Base-by-base conservation (phyloP, 2,797 vertebrate species). In the Leptodactylus fallax region DNA sequence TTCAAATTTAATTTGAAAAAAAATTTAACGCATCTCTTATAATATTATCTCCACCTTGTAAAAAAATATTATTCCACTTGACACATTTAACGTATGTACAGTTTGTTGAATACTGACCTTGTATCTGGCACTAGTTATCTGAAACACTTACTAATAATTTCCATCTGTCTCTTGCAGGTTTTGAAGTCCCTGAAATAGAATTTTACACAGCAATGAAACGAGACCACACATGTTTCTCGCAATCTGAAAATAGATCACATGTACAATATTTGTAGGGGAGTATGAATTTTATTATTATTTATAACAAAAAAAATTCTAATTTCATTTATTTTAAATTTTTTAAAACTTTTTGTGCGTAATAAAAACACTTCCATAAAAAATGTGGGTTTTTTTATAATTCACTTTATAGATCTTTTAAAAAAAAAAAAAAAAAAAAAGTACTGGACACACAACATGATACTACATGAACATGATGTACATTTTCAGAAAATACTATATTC, bases 131-230 rank as follows among this genome's bases (percentile, higher is more conserved):
- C 23, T 67, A 56, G 80, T 83, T 45, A 87, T 84, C 58, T 60
- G 17, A 83, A 87, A 79, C 74, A 69, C 67, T 86, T 71, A 71
- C 81, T 87, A 83, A 87, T 87, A 83, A 83, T 84, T 87, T n/a
- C 87, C 87, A 87, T 63, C 87, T 87, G 87, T 87, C 74, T 67
- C 74, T 19, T 17, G 55, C n/a, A 84, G 60, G 14, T 77, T 83
- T 83, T 87, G 47, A 21, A 65, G 21, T 82, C 71, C 25, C 55
- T 55, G 53, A 65, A 79, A 82, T 83, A 87, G 86, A 82, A 87
- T 77, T 82, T 82, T 82, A 49, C 61, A 61, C 27, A 25, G 23
- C 69, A 71, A 61, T 61, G 36, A 76, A 72, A 63, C n/a, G 17
- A 51, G 83, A 85, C 79, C 79, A 81, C 79, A 81, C 79, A 51